A percentile compares a stretch with the other conserved stretches of the same genome.
phyloP scores from a whole-genome alignment of 2,113 vertebrate genomes.

The Thamnaconus septentrionalis region DNA sequence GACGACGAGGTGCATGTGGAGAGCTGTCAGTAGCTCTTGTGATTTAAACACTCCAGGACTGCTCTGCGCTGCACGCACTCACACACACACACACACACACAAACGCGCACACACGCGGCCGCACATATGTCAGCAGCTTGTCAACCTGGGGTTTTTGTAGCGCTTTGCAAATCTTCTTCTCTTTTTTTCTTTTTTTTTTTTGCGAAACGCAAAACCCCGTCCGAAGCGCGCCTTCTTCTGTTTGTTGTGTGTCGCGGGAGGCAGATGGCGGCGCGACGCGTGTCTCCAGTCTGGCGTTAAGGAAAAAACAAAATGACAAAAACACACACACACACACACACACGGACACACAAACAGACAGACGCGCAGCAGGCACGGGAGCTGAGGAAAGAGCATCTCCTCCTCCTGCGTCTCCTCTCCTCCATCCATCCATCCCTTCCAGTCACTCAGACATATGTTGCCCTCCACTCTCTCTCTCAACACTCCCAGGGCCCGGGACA shows the following conservation, averaged over 20 bases:
- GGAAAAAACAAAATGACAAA: constrained; percentile 1
- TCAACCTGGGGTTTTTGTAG: not conserved
- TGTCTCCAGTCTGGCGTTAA: constrained; percentile 33
- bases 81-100: too few relatives aligned
- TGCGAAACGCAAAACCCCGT: too few relatives aligned
- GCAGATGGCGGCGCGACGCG: not conserved
- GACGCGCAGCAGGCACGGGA: constrained; percentile 35
- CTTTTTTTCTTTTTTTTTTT: too few relatives aligned
- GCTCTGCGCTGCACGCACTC: too few relatives aligned
- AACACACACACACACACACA: too few relatives aligned
- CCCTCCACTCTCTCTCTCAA: constrained; percentile 5
- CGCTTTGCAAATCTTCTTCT: not conserved
- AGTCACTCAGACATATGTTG: constrained; percentile 44
- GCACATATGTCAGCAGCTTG: too few relatives aligned
- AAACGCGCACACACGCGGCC: too few relatives aligned
- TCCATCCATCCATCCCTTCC: not conserved
- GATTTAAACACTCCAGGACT: constrained; percentile 5
- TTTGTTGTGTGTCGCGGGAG: too few relatives aligned
- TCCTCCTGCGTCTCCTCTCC: not conserved
- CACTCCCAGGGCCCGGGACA: constrained; percentile 40
- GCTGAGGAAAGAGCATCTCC: constrained; percentile 30
- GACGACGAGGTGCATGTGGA: constrained; percentile 33
- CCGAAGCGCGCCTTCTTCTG: not conserved
- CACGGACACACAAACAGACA: not conserved
- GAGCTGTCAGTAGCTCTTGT: constrained; percentile 33